Base-by-base conservation (phyloP, 2,797 vertebrate genomes). In the Jordanella pulchra region DNA sequence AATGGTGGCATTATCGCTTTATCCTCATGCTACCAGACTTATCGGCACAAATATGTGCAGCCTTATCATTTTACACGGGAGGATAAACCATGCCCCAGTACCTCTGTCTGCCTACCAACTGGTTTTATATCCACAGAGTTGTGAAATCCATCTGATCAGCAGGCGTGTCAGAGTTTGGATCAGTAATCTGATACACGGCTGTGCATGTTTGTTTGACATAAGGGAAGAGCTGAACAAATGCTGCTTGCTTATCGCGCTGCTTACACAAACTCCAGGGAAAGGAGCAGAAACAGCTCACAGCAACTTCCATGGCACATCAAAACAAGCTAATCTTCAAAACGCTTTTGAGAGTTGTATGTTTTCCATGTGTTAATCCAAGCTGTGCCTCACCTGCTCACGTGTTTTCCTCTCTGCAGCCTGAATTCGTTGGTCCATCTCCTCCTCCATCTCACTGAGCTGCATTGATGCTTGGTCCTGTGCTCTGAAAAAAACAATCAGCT, bases 391-490 rank as follows among this genome's bases (percentile, higher is more conserved):
- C 84, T 98, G 96, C 71, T 96, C 95, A 69, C 92, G 93, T 11
- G 94, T 92, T 84, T 94, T 96, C 72, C 92, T 94, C 82, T 98
- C 97, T 0, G 93, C 90, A 60, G 93, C 92, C 7, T 97, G 96
- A 86, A 99, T 96, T n/a, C 97, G 95, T 44, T 97, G 96, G 74
- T 99, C 97, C 97, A 99, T 98, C 87, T 99, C 98, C 61, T 99
- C 98, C 81, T 99, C 98, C 92, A 99, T 90, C 81, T 98, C 98
- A 82, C 95, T 96, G 79, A 99, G 86, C 87, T 98, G 97, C 87
- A 97, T 96, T n/a, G 96, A 89, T 0, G 96, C 95, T 92, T 97
- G 96, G 90, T 99, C 97, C 89, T 99, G 97, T 17, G 96, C 96
- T 91, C 98, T 99, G 90, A 12, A 79, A 75, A 55, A 75, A 55